phyloP scores from a whole-genome alignment of 2,888 invertebrate genomes.

The Terebella lapidaria region DNA sequence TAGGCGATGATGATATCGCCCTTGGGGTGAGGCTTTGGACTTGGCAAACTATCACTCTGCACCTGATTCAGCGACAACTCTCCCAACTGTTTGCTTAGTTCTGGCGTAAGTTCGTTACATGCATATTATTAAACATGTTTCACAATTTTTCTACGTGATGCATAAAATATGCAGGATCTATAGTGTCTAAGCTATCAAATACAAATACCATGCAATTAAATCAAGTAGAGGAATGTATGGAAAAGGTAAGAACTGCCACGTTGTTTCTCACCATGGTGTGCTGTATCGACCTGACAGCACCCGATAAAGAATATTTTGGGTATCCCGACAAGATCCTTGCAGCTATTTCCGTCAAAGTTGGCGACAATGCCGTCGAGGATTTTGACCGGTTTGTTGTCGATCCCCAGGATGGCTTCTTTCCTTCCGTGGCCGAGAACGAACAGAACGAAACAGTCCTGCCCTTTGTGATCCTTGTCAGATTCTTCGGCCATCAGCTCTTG shows the following conservation, averaged over 20 bases:
- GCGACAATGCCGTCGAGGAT: conserved; percentile 29
- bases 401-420: conserved; percentile 41
- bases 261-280: no score
- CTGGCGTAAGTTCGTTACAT: no score
- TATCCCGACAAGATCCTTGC: conserved; percentile 16
- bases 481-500: conserved; percentile 31
- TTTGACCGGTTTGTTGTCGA: conserved; percentile 34
- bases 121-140: no score
- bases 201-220: no score
- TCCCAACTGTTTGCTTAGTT: no score
- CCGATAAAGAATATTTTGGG: conserved; percentile 22
- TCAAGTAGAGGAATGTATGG: no score
- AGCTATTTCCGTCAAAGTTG: conserved; percentile 31
- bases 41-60: no score
- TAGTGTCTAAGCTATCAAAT: no score
- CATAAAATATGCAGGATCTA: no score
- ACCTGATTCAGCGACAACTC: no score
- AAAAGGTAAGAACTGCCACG: no score
- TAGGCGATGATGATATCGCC: conserved; percentile 44
- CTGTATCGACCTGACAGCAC: conserved; percentile 36
- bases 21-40: conserved; percentile 14
- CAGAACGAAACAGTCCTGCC: conserved; percentile 31
- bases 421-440: conserved; percentile 46
- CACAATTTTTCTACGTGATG: no score
- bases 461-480: conserved; percentile 25